phyloP scores from a whole-genome alignment of 2,113 vertebrate species.

The Erpornis zantholeuca region DNA sequence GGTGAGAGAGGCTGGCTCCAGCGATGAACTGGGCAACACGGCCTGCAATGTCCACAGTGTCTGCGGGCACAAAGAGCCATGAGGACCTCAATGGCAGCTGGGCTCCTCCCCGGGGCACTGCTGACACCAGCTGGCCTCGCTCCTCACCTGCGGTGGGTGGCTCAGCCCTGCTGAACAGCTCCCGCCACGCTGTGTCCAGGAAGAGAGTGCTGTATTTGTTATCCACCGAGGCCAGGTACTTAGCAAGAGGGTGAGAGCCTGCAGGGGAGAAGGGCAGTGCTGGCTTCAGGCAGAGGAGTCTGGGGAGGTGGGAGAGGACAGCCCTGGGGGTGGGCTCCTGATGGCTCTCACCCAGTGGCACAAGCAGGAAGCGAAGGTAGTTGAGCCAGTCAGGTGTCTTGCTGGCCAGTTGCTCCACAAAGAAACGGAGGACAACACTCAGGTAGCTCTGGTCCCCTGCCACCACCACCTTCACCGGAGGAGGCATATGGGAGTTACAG shows the following conservation, averaged over 20 bases:
- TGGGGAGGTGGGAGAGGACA: background rate
- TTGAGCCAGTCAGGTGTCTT: constrained; percentile 98
- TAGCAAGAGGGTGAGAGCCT: constrained; percentile 93
- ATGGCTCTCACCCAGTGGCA: constrained; percentile 84
- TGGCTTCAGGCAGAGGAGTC: background rate
- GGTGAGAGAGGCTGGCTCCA: constrained; percentile 91
- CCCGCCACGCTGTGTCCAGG: constrained; percentile 91
- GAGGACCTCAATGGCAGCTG: background rate
- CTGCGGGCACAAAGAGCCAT: background rate
- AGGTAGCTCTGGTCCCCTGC: constrained; percentile 94
- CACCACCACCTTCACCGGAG: constrained; percentile 93
- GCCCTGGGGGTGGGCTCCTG: fast-evolving
- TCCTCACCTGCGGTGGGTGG: constrained; percentile 82
- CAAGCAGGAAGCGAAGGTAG: constrained; percentile 95
- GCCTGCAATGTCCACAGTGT: constrained; percentile 79
- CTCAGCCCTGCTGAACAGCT: constrained; percentile 89
- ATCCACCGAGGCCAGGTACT: constrained; percentile 93
- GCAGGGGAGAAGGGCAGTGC: background rate
- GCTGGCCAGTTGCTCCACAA: constrained; percentile 95
- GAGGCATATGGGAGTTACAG: constrained; percentile 94
- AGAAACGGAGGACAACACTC: constrained; percentile 88
- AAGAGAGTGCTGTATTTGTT: constrained; percentile 92
- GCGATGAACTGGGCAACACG: constrained; percentile 91
- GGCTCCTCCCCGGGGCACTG: background rate
- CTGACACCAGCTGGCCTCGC: fast-evolving